These are phyloP conservation scores for Melanerpes aurifrons DNA, from an alignment of 2,113 vertebrate genomes.

Conservation along the genomic window DNA sequence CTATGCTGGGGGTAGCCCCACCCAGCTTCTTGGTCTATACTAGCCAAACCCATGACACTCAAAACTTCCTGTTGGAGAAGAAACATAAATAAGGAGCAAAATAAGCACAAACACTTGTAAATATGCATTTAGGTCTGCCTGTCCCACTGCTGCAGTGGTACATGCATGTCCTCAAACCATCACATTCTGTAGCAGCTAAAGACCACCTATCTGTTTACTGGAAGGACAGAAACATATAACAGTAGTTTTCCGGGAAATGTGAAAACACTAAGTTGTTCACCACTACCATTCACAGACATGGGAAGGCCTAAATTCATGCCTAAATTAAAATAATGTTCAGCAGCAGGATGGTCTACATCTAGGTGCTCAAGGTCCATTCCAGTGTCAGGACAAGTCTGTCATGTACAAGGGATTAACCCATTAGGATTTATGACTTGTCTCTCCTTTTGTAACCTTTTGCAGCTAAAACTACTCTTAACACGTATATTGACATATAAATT, in stretches of 20 bases:
- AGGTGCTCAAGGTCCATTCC: not conserved
- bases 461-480: not conserved
- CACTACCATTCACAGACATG: not conserved
- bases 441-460: not conserved
- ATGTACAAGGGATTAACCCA: not conserved
- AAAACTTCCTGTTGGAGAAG: not conserved
- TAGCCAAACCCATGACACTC: not conserved
- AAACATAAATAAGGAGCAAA: not conserved
- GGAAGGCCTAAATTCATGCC: not conserved
- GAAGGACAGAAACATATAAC: not conserved
- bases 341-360: not conserved
- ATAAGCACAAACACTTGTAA: rapidly evolving
- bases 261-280: not conserved
- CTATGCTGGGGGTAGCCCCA: too few species aligned
- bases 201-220: not conserved
- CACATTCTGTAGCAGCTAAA: not conserved
- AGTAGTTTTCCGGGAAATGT: not conserved
- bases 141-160: not conserved
- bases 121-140: not conserved
- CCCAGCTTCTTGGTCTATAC: too few species aligned
- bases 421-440: not conserved
- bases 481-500: not conserved
- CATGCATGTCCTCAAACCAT: not conserved
- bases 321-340: not conserved
- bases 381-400: not conserved